These are phyloP conservation scores for Chlorops oryzae DNA, from an alignment of 1,140 invertebrate genomes.

Conservation along the genomic window DNA sequence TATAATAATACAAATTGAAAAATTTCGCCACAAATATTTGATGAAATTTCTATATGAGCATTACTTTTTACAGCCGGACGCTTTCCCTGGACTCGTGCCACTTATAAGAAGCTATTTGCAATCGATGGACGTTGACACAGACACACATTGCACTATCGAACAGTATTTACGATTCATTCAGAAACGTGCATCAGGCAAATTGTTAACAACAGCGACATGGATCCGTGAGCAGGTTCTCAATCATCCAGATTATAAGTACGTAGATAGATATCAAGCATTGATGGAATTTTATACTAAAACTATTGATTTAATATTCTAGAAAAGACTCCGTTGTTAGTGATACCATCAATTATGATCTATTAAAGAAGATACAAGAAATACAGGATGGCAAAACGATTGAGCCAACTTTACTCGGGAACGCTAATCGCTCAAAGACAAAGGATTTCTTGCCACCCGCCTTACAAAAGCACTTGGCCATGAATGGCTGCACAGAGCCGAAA, in stretches of 20 bases:
- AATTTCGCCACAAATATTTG: too few species aligned
- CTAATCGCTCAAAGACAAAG: slow-evolving; percentile 67
- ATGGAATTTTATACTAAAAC: slow-evolving; percentile 25
- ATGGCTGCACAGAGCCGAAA: slow-evolving; percentile 42
- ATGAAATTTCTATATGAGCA: too few species aligned
- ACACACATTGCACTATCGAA: slow-evolving; percentile 93
- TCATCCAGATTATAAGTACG: slow-evolving; percentile 84
- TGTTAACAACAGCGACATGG: slow-evolving; percentile 85
- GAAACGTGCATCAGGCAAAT: slow-evolving; percentile 77
- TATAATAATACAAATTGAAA: slow-evolving; percentile 1
- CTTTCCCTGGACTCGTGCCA: slow-evolving; percentile 92
- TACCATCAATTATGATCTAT: slow-evolving; percentile 87
- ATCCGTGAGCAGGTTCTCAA: slow-evolving; percentile 81
- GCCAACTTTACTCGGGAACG: slow-evolving; percentile 68
- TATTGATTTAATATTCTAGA: slow-evolving; percentile 18
- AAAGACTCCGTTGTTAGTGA: slow-evolving; percentile 86
- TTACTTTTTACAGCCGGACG: slow-evolving; percentile 54
- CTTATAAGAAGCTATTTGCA: slow-evolving; percentile 89
- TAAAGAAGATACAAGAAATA: slow-evolving; percentile 69
- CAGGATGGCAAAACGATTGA: slow-evolving; percentile 65
- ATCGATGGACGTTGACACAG: slow-evolving; percentile 91
- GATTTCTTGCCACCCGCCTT: slow-evolving; percentile 64
- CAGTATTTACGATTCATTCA: slow-evolving; percentile 95
- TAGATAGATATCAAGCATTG: background rate
- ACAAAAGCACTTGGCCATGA: slow-evolving; percentile 43